A percentile compares a stretch with the other conserved stretches of the same genome.
Evolutionary conservation across 2,888 invertebrate species (phyloP).

Genomic region (Teinopalpus imperialis): DNA sequence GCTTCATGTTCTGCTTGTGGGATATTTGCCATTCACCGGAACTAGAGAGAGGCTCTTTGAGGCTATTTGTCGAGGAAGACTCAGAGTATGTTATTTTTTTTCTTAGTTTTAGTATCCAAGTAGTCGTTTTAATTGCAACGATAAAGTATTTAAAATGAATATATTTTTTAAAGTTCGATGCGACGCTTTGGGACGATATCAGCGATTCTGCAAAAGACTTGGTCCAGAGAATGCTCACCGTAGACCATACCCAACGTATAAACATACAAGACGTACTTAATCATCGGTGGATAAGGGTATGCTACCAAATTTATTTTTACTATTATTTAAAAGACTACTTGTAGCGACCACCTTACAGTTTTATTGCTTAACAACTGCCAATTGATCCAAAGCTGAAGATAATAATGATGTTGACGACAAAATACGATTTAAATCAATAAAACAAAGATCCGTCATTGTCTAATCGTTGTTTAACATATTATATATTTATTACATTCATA

Average conservation of each 20-base stretch:
- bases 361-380: no score
- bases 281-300: constrained; percentile 98
- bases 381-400: no score
- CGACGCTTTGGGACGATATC: constrained; percentile 94
- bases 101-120: no score
- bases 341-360: no score
- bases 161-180: constrained; percentile 87
- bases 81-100: constrained; percentile 82
- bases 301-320: neutral
- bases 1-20: constrained; percentile 95
- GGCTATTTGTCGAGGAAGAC: constrained; percentile 91
- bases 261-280: constrained; percentile 97
- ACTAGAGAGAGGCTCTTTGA: constrained; percentile 96
- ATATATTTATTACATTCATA: no score
- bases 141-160: no score
- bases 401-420: no score
- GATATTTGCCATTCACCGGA: constrained; percentile 97
- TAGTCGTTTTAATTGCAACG: no score
- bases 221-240: constrained; percentile 94
- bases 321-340: no score
- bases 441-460: no score
- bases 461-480: no score
- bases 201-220: constrained; percentile 98
- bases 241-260: constrained; percentile 95
- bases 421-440: no score